These are phyloP conservation scores for Mantis religiosa DNA, from an alignment of 2,888 invertebrate species.

Conservation along the genomic window DNA sequence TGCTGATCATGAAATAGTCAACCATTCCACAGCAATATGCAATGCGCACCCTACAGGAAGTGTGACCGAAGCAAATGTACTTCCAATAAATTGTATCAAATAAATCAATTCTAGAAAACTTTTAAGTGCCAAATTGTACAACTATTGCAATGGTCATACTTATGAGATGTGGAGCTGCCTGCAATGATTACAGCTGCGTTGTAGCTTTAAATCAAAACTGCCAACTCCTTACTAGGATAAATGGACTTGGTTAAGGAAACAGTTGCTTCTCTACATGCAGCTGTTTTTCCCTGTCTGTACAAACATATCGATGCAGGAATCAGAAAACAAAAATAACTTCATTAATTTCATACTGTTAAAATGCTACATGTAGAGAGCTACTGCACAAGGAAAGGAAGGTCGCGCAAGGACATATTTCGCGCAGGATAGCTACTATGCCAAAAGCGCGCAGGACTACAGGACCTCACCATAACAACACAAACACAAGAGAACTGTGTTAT, in stretches of 20 bases:
- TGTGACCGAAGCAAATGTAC: not conserved
- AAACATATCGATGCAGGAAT: not conserved
- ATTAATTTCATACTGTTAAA: not conserved
- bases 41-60: not conserved
- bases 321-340: not conserved
- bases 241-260: not conserved
- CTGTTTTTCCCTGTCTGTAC: not conserved
- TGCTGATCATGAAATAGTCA: not conserved
- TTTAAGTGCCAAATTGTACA: not conserved
- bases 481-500: slow-evolving; percentile 21
- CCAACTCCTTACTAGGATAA: not conserved
- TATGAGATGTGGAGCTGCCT: not conserved
- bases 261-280: not conserved
- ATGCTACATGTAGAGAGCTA: not conserved
- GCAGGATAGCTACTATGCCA: not conserved
- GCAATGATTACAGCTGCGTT: not conserved
- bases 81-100: not conserved
- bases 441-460: slow-evolving; percentile 28
- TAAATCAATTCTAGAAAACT: too few relatives aligned
- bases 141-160: not conserved
- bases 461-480: slow-evolving; percentile 19
- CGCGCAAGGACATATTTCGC: not conserved
- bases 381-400: not conserved
- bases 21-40: not conserved
- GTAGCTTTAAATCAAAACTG: not conserved